A percentile compares a stretch with the other conserved stretches of the same genome.
These are phyloP conservation scores for Myiotriccus ornatus DNA, from an alignment of 2,797 vertebrate genomes.

Conservation along the genomic window DNA sequence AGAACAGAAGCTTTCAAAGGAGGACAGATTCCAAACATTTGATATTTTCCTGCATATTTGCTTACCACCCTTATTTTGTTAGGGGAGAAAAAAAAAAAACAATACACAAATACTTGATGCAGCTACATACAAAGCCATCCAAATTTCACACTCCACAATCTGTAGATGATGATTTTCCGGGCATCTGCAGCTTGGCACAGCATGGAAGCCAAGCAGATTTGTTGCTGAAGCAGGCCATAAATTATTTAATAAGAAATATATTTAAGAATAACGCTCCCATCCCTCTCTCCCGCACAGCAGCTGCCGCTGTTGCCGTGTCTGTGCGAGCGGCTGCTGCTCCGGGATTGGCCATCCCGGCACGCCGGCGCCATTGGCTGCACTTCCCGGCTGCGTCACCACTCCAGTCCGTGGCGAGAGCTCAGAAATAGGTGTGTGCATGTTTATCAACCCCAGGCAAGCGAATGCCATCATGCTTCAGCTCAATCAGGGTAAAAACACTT, in stretches of 20 bases:
- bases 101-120: conserved; percentile 61
- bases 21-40: conserved; percentile 62
- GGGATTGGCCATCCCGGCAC: neutral
- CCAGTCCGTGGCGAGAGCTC: neutral
- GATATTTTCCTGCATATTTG: conserved; percentile 60
- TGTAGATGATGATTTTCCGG: conserved; percentile 64
- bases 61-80: conserved; percentile 55
- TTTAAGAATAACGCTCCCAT: conserved; percentile 39
- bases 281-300: conserved; percentile 17
- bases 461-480: neutral
- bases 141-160: conserved; percentile 68
- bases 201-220: conserved; percentile 68
- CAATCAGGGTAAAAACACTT: neutral
- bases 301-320: conserved; percentile 47
- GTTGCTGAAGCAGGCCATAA: conserved; percentile 61
- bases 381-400: neutral
- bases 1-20: conserved; percentile 61
- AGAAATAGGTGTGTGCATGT: conserved; percentile 12
- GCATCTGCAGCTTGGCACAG: conserved; percentile 67
- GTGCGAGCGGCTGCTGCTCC: neutral
- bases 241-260: conserved; percentile 66
- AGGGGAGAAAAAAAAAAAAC: neutral
- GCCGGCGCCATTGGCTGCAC: neutral
- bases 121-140: conserved; percentile 59
- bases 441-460: conserved; percentile 8